These are phyloP conservation scores for Corydoras maculifer DNA, from an alignment of 2,113 vertebrate species.

Conservation along the genomic window DNA sequence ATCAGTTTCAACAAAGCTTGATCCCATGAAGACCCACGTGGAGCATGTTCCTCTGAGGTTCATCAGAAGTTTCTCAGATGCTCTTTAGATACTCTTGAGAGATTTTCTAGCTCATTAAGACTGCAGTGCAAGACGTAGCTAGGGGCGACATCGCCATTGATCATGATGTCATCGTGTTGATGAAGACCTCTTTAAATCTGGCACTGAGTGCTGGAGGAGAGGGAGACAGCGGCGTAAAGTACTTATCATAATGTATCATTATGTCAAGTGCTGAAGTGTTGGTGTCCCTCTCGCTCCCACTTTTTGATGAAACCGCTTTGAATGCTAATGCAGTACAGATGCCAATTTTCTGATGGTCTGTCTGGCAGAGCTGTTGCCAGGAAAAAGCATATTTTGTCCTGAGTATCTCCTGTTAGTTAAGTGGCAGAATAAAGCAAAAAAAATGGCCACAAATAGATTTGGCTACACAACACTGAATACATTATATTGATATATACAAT, in stretches of 20 bases:
- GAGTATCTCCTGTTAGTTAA: not conserved
- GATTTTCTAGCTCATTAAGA: conserved; percentile 14
- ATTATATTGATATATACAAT: not conserved
- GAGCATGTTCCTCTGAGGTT: not conserved
- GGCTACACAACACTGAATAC: no score
- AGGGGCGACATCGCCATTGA: conserved; percentile 32
- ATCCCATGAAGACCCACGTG: not conserved
- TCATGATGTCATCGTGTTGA: conserved; percentile 48
- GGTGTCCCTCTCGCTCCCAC: conserved; percentile 13
- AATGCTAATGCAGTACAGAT: conserved; percentile 13
- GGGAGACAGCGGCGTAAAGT: conserved; percentile 11
- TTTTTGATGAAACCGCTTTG: conserved; percentile 24
- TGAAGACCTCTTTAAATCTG: conserved; percentile 58
- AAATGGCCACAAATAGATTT: not conserved
- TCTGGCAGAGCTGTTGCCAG: conserved; percentile 8
- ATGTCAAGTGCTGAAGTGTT: conserved; percentile 30
- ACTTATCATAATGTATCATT: conserved; percentile 35
- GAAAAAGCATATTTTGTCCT: not conserved
- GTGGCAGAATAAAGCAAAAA: not conserved
- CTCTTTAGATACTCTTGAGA: conserved; percentile 16
- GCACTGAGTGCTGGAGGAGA: conserved; percentile 13
- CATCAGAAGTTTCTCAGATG: conserved; percentile 18
- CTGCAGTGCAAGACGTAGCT: conserved; percentile 22
- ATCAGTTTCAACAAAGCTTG: not conserved
- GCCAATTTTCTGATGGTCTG: conserved; percentile 22